These are phyloP conservation scores for Melanaphis sacchari DNA, from an alignment of 1,140 invertebrate genomes.

Conservation along the genomic window DNA sequence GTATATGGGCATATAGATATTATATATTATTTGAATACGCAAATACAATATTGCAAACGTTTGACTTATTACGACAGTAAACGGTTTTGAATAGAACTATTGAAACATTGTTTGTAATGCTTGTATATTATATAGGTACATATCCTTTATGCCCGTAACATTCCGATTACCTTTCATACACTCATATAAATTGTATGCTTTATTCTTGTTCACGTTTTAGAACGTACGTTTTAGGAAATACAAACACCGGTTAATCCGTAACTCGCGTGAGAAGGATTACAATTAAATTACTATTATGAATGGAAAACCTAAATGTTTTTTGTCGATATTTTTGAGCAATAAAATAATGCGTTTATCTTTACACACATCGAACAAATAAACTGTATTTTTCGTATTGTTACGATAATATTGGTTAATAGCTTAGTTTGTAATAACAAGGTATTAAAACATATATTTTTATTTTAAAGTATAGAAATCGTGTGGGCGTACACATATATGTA, in stretches of 20 bases:
- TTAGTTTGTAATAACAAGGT: neutral
- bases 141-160: neutral
- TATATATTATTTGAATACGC: neutral
- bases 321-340: neutral
- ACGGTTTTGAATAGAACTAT: neutral
- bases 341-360: neutral
- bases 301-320: slow-evolving; percentile 5
- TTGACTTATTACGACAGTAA: slow-evolving; percentile 13
- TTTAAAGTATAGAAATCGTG: neutral
- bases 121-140: neutral
- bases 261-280: neutral
- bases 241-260: neutral
- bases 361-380: neutral
- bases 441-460: too few relatives aligned
- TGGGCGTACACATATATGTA: neutral
- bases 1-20: neutral
- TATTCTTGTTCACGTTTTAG: neutral
- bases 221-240: neutral
- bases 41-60: slow-evolving; percentile 5
- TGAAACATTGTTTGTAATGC: neutral
- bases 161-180: neutral
- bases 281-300: neutral
- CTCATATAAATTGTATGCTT: neutral
- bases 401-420: neutral
- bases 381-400: neutral